Base-by-base conservation (phyloP, 2,888 invertebrate species). In the Polymixis flavicincta region DNA sequence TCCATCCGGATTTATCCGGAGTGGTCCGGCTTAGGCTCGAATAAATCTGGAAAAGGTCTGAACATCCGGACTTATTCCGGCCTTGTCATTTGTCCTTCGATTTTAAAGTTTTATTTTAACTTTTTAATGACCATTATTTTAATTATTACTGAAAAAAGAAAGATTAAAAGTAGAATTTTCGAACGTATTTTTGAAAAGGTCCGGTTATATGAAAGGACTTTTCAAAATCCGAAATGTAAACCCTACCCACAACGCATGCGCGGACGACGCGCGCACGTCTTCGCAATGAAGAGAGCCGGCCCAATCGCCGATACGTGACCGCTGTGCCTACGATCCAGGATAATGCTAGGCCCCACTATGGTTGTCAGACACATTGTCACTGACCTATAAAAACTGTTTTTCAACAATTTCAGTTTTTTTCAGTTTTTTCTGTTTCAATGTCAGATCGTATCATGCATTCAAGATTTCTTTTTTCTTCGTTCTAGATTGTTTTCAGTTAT, bases 221-320 rank as follows among this genome's bases (percentile, higher is more conserved):
- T 66, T 19, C 13, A 19, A 37, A 66, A 37, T 55, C 55, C 4
- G 7, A 66, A 55, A 55, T 55, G 55, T n/a, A 4, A 66, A 66
- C 66, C 37, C 66, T 37, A 84, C 84, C 82, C 76, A 80, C 68
- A 75, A 60, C 65, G 71, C 52, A 71, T 52, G 66, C 73, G 63
- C 78, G 42, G 79, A 80, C 81, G 82, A 84, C 81, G 82, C 83
- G 83, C 88, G 89, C 94, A 94, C 94, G 94, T 94, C 90, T 89
- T 80, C 72, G 89, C 87, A 92, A 93, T 94, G 92, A 92, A 93
- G 90, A 92, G 91, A 89, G 90, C 91, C 90, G 89, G 86, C 91
- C 86, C 87, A 83, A 88, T 86, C 77, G 87, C 55, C 25, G 71
- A 68, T 91, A 94, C 94, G 94, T 94, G 94, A 93, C 90, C 87